Evolutionary conservation across 2,888 invertebrate genomes (phyloP).

Genomic region (Graphium colonna): DNA sequence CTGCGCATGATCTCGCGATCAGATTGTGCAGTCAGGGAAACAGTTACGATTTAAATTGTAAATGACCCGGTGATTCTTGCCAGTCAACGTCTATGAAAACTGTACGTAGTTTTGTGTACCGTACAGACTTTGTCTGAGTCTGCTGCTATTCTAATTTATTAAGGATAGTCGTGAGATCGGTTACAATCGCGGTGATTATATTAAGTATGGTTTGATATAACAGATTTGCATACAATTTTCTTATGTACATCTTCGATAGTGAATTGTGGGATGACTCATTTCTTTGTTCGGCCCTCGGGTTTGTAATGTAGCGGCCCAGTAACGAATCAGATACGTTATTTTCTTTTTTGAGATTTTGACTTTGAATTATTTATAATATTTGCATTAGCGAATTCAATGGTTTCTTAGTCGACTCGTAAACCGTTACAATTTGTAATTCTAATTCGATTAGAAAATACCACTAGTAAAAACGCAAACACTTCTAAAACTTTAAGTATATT

Average conservation of each 20-base stretch:
- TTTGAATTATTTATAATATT: no score
- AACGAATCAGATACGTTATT: no score
- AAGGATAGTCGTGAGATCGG: not conserved
- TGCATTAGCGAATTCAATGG: no score
- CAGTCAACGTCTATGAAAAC: not conserved
- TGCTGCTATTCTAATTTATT: not conserved
- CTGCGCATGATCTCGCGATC: constrained; percentile 4
- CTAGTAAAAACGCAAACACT: no score
- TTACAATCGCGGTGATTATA: not conserved
- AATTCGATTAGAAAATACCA: no score
- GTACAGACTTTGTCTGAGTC: not conserved
- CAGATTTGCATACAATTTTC: not conserved
- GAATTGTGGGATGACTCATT: not conserved
- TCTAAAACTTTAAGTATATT: no score
- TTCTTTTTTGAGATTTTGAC: no score
- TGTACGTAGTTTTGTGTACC: no score
- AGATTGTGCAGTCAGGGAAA: not conserved
- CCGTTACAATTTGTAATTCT: no score
- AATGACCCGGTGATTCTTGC: constrained; percentile 5
- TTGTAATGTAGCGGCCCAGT: no score
- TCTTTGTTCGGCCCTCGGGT: not conserved
- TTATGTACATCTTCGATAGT: not conserved
- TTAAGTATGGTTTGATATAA: not conserved
- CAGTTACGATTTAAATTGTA: constrained; percentile 5
- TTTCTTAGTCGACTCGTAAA: no score